Evolutionary conservation across 1,140 invertebrate species (phyloP).

Genomic region (Drosophila elegans): DNA sequence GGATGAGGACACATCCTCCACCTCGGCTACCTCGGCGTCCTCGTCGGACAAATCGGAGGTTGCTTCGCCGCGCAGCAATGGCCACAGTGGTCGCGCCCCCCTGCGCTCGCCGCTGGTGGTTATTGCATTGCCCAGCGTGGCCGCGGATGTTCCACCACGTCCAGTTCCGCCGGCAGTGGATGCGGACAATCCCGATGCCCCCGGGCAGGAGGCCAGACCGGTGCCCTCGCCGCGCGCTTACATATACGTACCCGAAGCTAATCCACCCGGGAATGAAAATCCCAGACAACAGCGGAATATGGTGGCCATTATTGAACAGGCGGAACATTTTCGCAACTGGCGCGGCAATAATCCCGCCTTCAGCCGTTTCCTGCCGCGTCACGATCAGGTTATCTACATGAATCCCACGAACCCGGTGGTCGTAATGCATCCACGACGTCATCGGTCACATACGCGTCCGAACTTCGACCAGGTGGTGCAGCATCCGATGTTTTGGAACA

Average conservation of each 20-base stretch:
- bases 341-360: slow-evolving; percentile 62
- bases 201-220: slow-evolving; percentile 5
- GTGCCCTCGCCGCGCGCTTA: slow-evolving; percentile 42
- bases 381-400: slow-evolving; percentile 74
- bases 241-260: slow-evolving; percentile 51
- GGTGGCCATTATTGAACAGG: slow-evolving; percentile 51
- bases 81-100: slow-evolving; percentile 24
- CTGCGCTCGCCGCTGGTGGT: slow-evolving; percentile 55
- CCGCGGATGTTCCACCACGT: slow-evolving; percentile 10
- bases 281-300: slow-evolving; percentile 29
- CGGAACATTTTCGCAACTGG: slow-evolving; percentile 37
- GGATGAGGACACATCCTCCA: slow-evolving; percentile 68
- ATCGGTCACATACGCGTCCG: slow-evolving; percentile 41
- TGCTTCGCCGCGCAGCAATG: slow-evolving; percentile 28
- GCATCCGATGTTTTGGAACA: slow-evolving; percentile 81
- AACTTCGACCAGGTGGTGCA: slow-evolving; percentile 67
- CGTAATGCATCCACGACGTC: slow-evolving; percentile 49
- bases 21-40: slow-evolving; percentile 61
- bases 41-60: slow-evolving; percentile 65
- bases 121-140: slow-evolving; percentile 47
- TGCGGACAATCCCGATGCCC: slow-evolving; percentile 6
- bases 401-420: slow-evolving; percentile 49
- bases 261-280: slow-evolving; percentile 26
- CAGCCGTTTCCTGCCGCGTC: slow-evolving; percentile 71
- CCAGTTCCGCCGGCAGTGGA: slow-evolving; percentile 37